Base-by-base conservation (phyloP, 2,797 vertebrate genomes). In the Lepus oiostolus region DNA sequence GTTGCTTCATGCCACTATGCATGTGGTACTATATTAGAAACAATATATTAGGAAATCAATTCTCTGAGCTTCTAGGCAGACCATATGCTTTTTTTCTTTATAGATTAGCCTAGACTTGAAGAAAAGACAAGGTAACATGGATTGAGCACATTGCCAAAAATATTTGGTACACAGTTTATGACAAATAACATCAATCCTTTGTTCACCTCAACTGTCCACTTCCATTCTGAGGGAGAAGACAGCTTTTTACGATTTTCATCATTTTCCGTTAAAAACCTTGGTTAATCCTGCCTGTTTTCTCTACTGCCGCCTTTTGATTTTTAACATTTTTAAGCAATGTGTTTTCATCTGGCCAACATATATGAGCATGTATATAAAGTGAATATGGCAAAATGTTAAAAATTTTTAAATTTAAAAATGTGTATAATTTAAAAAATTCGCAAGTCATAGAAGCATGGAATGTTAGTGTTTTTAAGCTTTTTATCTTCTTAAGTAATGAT, bases 401-500 rank as follows among this genome's bases (percentile, higher is more conserved):
- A 17, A 58, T 58, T 58, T 58, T 58, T 58, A 58, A 58, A 4
- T 58, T 19, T 58, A 58, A 58, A 58, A 14, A 58, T 58, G 17
- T 13, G 54, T 14, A 58, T 58, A 58, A 72, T 85, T 74, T 58
- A 24, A 47, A 82, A 91, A 80, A 76, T 58, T 71, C 42, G 70
- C 63, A 77, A 79, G 9, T 80, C 28, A 88, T 24, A 83, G 47
- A 94, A 88, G 38, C 50, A 85, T 85, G 67, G 52, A 71, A 84
- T 84, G 21, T 68, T 94, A 89, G 24, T 75, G 42, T n/a, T 88
- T 89, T 28, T 30, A 67, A 47, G 52, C 7, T 26, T 94, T 95
- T 88, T 67, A 71, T 79, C 24, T 94, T 28, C 30, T 72, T 93
- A 86, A 95, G 52, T 93, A 80, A 85, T 42, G 32, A 5, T 47